Base-by-base conservation (phyloP, 1,140 invertebrate genomes). In the Drosophila parvula region DNA sequence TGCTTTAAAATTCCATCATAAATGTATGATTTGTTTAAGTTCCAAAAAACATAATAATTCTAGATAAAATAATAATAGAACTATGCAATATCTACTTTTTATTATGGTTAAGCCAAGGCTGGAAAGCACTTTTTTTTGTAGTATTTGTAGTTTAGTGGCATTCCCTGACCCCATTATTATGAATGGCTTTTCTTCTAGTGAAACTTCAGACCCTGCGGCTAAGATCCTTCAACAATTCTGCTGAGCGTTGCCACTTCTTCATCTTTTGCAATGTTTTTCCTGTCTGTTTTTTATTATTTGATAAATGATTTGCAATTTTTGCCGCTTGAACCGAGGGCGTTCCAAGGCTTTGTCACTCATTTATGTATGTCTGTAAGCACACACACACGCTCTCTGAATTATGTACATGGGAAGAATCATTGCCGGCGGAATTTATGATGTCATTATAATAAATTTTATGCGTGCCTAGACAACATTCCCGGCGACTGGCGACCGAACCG, bases 381-480 rank as follows among this genome's bases (percentile, higher is more conserved):
- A 71, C 41, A n/a, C 44, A 60, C 36, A 48, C 38, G 48, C 50
- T 53, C 60, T 47, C 50, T 53, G 44, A 43, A 27, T 34, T 34
- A 64, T 78, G 60, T 58, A 59, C 28, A 55, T 51, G 58, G 59
- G 55, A 36, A 53, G 67, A 79, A 79, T 73, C 76, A 61, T 65
- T 45, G 83, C 63, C 48, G 50, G 63, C 45, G 58, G 70, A 89
- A 89, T 84, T 89, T 90, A 89, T 89, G 84, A 89, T 81, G 85
- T 89, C 84, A 89, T 88, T 89, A 86, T 83, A 88, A 83, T 80
- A 83, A 68, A 83, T 89, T 74, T 83, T 83, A 89, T 83, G 85
- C 80, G 79, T 90, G 81, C 84, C 78, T 89, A 73, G 74, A 79
- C 70, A 81, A 69, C 75, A 76, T 67, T 78, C 59, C 61, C 57